Evolutionary conservation across 2,797 vertebrate genomes (phyloP).

Genomic region (Amblyopsis hoosieri): DNA sequence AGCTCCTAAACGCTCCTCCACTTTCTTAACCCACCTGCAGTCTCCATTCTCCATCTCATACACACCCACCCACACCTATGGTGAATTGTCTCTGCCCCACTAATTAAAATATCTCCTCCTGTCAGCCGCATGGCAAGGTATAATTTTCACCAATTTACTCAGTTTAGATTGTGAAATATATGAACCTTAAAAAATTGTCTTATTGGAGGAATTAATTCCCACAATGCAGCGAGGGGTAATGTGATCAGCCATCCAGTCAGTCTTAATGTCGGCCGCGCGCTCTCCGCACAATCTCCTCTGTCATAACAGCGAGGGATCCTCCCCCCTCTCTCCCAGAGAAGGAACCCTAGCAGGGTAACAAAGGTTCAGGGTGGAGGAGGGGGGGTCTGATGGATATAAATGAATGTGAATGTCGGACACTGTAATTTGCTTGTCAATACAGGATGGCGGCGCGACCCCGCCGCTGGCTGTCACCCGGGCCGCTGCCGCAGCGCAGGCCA

Average conservation of each 20-base stretch:
- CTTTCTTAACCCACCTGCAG: slow-evolving; percentile 51
- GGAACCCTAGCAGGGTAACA: slow-evolving; percentile 70
- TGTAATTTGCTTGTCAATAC: slow-evolving; percentile 97
- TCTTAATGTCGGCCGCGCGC: slow-evolving; percentile 89
- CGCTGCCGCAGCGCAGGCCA: slow-evolving; percentile 88
- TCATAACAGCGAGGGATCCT: slow-evolving; percentile 81
- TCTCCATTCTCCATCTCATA: slow-evolving; percentile 32
- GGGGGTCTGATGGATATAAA: slow-evolving; percentile 85
- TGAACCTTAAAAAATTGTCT: slow-evolving; percentile 93
- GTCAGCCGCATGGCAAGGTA: slow-evolving; percentile 93
- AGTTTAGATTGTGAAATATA: slow-evolving; percentile 97
- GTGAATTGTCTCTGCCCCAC: slow-evolving; percentile 77
- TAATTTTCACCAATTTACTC: slow-evolving; percentile 98
- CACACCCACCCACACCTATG: slow-evolving; percentile 22
- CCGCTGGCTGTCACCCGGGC: slow-evolving; percentile 84
- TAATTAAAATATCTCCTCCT: slow-evolving; percentile 94
- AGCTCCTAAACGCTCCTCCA: slow-evolving; percentile 26
- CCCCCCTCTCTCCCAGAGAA: slow-evolving; percentile 46
- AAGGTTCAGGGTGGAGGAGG: slow-evolving; percentile 60
- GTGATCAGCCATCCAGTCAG: slow-evolving; percentile 91
- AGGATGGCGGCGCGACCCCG: slow-evolving; percentile 74
- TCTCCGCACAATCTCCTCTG: slow-evolving; percentile 85
- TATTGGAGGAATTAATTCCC: slow-evolving; percentile 98
- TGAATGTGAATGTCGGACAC: slow-evolving; percentile 89
- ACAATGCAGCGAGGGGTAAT: slow-evolving; percentile 88